A percentile compares a stretch with the other conserved stretches of the same genome.
Evolutionary conservation across 2,113 vertebrate genomes (phyloP).

Genomic region (Canis aureus): DNA sequence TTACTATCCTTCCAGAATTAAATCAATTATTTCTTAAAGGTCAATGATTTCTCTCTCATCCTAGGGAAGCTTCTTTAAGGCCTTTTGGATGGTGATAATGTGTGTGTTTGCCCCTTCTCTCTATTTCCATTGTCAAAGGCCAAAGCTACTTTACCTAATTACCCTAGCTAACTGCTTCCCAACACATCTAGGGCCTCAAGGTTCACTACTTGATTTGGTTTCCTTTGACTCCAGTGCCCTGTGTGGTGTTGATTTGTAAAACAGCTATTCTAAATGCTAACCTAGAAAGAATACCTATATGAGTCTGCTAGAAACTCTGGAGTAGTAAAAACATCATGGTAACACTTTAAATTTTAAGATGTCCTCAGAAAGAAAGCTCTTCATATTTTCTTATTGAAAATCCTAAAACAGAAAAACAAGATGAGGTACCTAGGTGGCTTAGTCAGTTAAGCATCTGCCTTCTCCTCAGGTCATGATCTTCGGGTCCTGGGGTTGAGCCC

Average conservation of each 20-base stretch:
- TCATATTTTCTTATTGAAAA: constrained; percentile 17
- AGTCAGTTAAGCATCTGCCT: neutral
- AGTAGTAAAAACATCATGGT: neutral
- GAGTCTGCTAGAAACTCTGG: neutral
- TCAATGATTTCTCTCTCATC: constrained; percentile 22
- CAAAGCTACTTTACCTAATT: neutral
- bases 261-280: neutral
- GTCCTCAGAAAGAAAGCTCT: neutral
- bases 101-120: neutral
- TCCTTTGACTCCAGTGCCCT: neutral
- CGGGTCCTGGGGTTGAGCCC: neutral
- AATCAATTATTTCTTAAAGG: neutral
- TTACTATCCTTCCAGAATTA: neutral
- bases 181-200: neutral
- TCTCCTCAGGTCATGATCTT: neutral
- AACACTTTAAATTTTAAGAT: neutral
- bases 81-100: neutral
- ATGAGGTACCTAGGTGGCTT: neutral
- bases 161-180: neutral
- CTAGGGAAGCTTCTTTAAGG: neutral
- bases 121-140: neutral
- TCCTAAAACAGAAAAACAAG: neutral
- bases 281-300: neutral
- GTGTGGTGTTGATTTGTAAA: neutral
- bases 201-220: neutral